Percentiles rank a stretch among this genome's conserved stretches.
These are phyloP conservation scores for Polymixis flavicincta DNA, from an alignment of 2,888 invertebrate genomes.

Conservation along the genomic window DNA sequence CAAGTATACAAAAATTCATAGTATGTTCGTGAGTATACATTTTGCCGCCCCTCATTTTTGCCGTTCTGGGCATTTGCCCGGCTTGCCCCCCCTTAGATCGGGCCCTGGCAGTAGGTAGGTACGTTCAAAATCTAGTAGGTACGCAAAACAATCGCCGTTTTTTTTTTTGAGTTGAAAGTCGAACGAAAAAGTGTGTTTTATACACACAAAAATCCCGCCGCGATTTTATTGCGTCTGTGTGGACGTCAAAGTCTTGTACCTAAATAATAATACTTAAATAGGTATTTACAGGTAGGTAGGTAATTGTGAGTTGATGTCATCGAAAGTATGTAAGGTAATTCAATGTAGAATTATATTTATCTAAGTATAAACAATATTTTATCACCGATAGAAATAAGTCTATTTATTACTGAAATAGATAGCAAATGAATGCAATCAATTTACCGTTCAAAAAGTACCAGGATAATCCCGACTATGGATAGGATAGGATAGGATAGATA, in stretches of 20 bases:
- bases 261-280: conserved; percentile 26
- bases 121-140: too few relatives aligned
- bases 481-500: conserved; percentile 18
- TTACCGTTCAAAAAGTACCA: background rate
- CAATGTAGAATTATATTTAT: conserved; percentile 30
- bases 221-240: too few relatives aligned
- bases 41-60: too few relatives aligned
- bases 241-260: background rate
- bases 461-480: conserved; percentile 23
- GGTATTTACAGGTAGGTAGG: conserved; percentile 4
- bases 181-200: too few relatives aligned
- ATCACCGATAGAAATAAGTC: conserved; percentile 19
- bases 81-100: too few relatives aligned
- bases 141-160: too few relatives aligned
- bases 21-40: too few relatives aligned
- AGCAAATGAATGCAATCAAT: conserved; percentile 41
- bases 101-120: too few relatives aligned
- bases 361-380: conserved; percentile 28
- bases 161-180: too few relatives aligned
- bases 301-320: conserved; percentile 43
- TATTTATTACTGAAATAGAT: conserved; percentile 25
- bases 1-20: too few relatives aligned
- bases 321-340: conserved; percentile 20
- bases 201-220: too few relatives aligned
- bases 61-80: too few relatives aligned